phyloP scores from a whole-genome alignment of 2,888 invertebrate species.

The Synergus umbraculus region DNA sequence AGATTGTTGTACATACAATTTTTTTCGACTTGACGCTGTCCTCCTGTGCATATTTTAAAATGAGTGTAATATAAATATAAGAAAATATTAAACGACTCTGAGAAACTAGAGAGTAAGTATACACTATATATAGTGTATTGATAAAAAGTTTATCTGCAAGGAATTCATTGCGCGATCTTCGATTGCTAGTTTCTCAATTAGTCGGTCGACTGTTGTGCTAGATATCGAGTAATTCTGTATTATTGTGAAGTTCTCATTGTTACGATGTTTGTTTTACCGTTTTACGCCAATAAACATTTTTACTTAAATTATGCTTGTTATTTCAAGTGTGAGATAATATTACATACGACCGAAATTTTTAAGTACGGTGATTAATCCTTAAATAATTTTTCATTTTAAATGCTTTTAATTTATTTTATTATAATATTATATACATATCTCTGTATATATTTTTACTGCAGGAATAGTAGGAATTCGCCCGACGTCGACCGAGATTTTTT shows the following conservation, averaged over 20 bases:
- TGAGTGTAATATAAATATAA: background rate
- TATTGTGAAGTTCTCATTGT: constrained; percentile 18
- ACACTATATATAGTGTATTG: background rate
- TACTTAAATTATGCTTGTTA: background rate
- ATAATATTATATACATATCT: no score
- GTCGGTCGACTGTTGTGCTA: background rate
- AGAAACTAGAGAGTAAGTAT: background rate
- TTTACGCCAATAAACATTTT: constrained; percentile 24
- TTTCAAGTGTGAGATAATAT: background rate
- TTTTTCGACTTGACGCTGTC: constrained; percentile 4
- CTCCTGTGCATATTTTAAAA: background rate
- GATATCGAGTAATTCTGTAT: constrained; percentile 8
- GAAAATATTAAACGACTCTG: constrained; percentile 1
- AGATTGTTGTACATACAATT: constrained; percentile 16
- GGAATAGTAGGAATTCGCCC: no score
- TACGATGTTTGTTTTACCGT: constrained; percentile 23
- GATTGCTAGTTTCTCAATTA: constrained; percentile 5
- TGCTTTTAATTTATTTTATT: no score
- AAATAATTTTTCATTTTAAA: no score
- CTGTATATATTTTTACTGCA: no score
- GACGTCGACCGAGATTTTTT: background rate
- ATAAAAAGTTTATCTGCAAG: background rate
- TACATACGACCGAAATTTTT: no score
- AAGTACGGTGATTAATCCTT: no score
- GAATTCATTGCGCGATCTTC: background rate